Conservation (phyloP, 2,113 vertebrate genomes). For the Baryphthengus martii region DNA sequence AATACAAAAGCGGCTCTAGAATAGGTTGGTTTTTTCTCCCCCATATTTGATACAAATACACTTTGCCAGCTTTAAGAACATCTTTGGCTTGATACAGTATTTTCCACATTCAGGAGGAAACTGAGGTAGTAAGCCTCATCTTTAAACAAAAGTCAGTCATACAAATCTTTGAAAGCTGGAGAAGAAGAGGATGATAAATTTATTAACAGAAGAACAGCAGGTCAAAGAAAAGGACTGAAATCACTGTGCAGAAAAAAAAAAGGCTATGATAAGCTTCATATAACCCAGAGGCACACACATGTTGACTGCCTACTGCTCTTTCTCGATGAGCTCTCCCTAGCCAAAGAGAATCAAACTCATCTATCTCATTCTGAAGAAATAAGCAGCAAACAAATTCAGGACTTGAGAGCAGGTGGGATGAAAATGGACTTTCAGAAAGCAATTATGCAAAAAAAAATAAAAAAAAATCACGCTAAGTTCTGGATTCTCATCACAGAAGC, state of each 20-base stretch:
- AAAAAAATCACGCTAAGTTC: not conserved
- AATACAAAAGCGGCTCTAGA: not conserved
- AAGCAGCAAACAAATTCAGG: not conserved
- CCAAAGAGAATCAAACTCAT: not conserved
- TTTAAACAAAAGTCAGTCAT: not conserved
- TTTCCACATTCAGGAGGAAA: not conserved
- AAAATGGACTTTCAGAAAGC: not conserved
- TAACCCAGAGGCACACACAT: not conserved
- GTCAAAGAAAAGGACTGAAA: not conserved
- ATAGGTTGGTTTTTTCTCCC: not conserved
- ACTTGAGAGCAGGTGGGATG: too few species aligned
- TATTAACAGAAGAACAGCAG: not conserved
- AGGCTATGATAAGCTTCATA: fast-evolving
- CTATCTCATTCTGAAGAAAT: not conserved
- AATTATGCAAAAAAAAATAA: too few species aligned
- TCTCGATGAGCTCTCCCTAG: not conserved
- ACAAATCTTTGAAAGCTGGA: not conserved
- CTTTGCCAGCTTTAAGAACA: not conserved
- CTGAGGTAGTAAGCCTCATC: not conserved
- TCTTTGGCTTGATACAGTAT: fast-evolving
- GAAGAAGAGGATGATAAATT: not conserved
- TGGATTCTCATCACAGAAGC: not conserved
- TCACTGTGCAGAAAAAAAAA: not conserved
- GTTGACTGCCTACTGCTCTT: not conserved
- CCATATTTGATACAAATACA: not conserved